Conservation (phyloP, 2,113 vertebrate genomes). For the Tonatia bakeri region DNA sequence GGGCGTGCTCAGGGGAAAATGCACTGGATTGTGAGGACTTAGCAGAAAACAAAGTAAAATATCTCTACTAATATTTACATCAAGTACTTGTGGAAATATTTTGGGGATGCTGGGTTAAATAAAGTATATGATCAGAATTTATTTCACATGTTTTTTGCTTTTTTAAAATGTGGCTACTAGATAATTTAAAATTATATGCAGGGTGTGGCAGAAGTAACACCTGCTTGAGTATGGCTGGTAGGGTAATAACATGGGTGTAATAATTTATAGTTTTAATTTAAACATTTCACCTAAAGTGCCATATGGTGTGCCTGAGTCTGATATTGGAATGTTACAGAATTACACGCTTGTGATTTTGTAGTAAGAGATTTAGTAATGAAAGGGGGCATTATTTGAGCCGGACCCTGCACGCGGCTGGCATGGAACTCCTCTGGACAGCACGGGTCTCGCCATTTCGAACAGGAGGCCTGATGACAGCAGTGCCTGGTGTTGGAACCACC, state of each 20-base stretch:
- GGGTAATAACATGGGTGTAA: no score
- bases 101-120: neutral
- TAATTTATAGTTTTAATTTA: no score
- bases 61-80: neutral
- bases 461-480: accelerated
- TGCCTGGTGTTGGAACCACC: accelerated
- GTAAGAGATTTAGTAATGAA: no score
- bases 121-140: neutral
- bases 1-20: neutral
- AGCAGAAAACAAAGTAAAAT: neutral
- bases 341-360: no score
- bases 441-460: accelerated
- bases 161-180: neutral
- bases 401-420: neutral
- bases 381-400: no score
- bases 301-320: no score
- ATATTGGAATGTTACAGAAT: no score
- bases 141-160: neutral
- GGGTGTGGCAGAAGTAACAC: no score
- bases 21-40: neutral
- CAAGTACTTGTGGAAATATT: neutral
- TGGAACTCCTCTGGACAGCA: accelerated
- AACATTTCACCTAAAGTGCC: no score
- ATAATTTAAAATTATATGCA: no score
- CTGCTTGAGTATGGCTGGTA: no score